A percentile compares a stretch with the other conserved stretches of the same genome.
Conservation (phyloP, 2,797 vertebrate genomes). For the Acanthiza pusilla region DNA sequence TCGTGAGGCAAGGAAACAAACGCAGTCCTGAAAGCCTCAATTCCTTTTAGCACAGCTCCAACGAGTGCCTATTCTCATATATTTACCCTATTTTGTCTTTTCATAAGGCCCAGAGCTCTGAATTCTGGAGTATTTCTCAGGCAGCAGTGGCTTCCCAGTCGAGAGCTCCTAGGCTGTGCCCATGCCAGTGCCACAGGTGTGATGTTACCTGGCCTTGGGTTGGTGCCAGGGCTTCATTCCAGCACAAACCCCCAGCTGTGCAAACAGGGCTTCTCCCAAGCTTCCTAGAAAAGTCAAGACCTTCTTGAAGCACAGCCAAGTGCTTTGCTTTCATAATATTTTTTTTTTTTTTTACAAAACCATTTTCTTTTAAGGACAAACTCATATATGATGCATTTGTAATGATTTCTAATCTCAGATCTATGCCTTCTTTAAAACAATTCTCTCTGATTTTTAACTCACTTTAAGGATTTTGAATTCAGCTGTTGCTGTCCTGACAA, state of each 20-base stretch:
- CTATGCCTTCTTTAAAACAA: neutral
- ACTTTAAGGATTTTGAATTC: neutral
- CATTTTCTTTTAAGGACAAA: neutral
- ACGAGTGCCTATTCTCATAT: no score
- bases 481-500: neutral
- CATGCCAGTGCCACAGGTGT: neutral
- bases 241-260: neutral
- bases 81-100: neutral
- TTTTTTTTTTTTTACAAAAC: neutral
- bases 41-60: neutral
- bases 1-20: neutral
- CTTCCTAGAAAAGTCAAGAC: no score
- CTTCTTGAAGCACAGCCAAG: neutral
- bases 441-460: neutral
- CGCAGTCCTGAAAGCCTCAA: neutral
- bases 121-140: neutral
- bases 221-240: neutral
- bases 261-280: neutral
- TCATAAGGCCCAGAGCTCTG: neutral
- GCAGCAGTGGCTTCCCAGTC: fast-evolving
- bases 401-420: neutral
- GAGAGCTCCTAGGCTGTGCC: neutral
- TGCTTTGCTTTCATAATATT: neutral
- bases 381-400: neutral
- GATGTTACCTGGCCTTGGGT: neutral